A percentile compares a stretch with the other conserved stretches of the same genome.
Conservation (phyloP, 2,797 vertebrate species). For the Galagoides demidoff region DNA sequence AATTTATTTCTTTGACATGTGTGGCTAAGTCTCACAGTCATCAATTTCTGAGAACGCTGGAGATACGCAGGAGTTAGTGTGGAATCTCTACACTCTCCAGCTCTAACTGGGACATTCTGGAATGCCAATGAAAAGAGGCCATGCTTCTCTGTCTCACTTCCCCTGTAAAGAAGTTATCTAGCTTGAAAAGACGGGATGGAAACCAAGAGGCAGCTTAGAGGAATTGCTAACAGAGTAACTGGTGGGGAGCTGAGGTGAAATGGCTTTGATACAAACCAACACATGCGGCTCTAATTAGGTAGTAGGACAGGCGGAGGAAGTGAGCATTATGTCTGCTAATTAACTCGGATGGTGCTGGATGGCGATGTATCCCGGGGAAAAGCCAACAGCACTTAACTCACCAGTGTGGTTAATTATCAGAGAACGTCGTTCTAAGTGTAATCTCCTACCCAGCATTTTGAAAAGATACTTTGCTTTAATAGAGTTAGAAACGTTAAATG, state of each 20-base stretch:
- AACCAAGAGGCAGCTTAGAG: background rate
- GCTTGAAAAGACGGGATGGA: background rate
- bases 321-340: constrained; percentile 74
- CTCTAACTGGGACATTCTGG: background rate
- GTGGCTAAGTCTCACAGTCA: background rate
- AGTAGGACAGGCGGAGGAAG: constrained; percentile 63
- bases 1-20: background rate
- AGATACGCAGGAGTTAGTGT: background rate
- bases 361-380: constrained; percentile 73
- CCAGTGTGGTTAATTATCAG: constrained; percentile 67
- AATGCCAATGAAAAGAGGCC: background rate
- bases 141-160: background rate
- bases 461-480: constrained; percentile 3
- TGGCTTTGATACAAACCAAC: constrained; percentile 62
- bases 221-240: constrained; percentile 5
- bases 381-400: constrained; percentile 71
- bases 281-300: constrained; percentile 75
- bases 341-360: constrained; percentile 77
- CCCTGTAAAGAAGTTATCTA: constrained; percentile 17
- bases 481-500: background rate
- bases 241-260: constrained; percentile 62
- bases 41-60: background rate
- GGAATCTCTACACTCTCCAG: fast-evolving
- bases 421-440: constrained; percentile 41
- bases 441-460: constrained; percentile 41